These are phyloP conservation scores for Psephotus haematonotus DNA, from an alignment of 2,113 vertebrate species.

Conservation along the genomic window DNA sequence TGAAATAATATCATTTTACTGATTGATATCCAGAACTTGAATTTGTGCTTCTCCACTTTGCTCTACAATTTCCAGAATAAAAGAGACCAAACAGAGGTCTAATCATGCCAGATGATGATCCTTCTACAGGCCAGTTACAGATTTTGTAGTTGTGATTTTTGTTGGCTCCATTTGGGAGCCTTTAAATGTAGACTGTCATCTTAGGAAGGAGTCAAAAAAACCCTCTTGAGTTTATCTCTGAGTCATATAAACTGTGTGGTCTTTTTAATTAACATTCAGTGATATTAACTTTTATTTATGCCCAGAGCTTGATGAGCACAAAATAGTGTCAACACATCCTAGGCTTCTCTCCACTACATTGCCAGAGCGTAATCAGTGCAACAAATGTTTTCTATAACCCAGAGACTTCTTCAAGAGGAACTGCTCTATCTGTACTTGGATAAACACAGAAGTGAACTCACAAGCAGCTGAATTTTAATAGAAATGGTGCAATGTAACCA, in stretches of 20 bases:
- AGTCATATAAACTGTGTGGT: neutral
- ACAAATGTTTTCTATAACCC: neutral
- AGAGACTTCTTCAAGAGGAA: neutral
- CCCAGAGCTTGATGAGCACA: neutral
- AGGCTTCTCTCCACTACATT: neutral
- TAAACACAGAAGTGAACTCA: neutral
- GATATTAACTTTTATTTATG: neutral
- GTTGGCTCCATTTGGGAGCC: neutral
- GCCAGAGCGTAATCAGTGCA: neutral
- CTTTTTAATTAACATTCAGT: neutral
- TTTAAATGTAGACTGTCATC: neutral
- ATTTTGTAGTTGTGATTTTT: neutral
- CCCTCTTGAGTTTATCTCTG: neutral
- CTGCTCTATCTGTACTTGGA: neutral
- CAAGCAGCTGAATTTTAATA: neutral
- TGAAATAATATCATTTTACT: neutral
- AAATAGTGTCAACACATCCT: neutral
- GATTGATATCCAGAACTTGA: neutral
- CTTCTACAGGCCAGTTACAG: neutral
- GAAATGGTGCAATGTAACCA: neutral
- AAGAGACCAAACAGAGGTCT: neutral
- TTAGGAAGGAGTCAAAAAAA: neutral
- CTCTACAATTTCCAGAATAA: neutral
- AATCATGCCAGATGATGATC: neutral
- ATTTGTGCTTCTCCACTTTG: neutral